phyloP scores from a whole-genome alignment of 2,888 invertebrate genomes.

The Ariolimax columbianus region DNA sequence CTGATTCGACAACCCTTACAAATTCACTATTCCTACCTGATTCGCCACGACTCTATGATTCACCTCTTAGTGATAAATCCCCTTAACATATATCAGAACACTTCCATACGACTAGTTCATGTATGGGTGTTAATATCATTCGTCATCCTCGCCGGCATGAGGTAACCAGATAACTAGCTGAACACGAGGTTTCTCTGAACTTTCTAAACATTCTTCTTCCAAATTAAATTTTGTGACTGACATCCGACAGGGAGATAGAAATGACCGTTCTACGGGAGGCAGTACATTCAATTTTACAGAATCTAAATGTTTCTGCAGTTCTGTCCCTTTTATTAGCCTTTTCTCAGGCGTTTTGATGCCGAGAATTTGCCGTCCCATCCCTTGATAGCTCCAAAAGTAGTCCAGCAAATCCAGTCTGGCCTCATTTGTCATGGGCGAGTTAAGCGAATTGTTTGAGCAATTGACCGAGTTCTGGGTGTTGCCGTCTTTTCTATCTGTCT shows the following conservation, averaged over 20 bases:
- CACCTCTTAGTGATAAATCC: no score
- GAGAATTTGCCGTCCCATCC: constrained; percentile 51
- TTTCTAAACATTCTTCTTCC: neutral
- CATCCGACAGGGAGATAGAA: neutral
- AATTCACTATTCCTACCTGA: no score
- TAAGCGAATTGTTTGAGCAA: neutral
- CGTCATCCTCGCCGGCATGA: neutral
- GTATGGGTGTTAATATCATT: neutral
- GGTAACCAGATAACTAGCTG: neutral
- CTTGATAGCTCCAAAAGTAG: constrained; percentile 54
- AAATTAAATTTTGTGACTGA: neutral
- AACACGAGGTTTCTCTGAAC: neutral
- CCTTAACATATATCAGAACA: no score
- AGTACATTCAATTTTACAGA: neutral
- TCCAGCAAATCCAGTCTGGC: constrained; percentile 40
- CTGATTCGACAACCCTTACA: no score
- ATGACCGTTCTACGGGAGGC: neutral
- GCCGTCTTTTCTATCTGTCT: neutral
- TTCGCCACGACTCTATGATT: no score
- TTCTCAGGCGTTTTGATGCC: neutral
- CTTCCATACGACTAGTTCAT: no score
- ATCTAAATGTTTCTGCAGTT: neutral
- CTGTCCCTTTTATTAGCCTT: neutral
- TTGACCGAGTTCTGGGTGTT: neutral
- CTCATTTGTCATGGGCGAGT: neutral